Conservation (phyloP, 1,140 invertebrate genomes). For the Cyclargus thomasi region DNA sequence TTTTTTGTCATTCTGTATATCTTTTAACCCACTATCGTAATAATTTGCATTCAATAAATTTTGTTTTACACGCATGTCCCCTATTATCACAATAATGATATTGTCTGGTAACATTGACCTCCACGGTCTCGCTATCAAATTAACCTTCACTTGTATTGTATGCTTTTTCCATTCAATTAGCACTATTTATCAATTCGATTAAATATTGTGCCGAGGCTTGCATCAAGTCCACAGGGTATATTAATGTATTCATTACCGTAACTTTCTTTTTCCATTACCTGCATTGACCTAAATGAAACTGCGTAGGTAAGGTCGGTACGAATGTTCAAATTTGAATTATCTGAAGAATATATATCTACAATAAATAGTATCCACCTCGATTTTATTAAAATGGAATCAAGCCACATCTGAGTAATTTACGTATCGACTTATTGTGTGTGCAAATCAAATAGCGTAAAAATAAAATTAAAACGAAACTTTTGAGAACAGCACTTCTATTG, state of each 20-base stretch:
- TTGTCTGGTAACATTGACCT: neutral
- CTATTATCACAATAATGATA: neutral
- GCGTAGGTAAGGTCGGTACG: neutral
- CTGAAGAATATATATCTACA: neutral
- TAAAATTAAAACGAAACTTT: too few relatives aligned
- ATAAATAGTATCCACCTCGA: too few relatives aligned
- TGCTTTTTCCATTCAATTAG: neutral
- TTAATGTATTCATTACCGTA: neutral
- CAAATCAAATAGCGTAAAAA: too few relatives aligned
- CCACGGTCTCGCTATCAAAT: neutral
- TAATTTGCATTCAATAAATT: too few relatives aligned
- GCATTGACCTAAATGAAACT: neutral
- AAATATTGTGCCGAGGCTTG: neutral
- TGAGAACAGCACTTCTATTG: too few relatives aligned
- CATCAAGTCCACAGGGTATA: slow-evolving; percentile 12
- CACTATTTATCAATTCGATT: neutral
- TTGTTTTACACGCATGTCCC: too few relatives aligned
- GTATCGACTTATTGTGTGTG: too few relatives aligned
- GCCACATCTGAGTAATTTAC: too few relatives aligned
- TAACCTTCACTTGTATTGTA: neutral
- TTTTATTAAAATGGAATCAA: too few relatives aligned
- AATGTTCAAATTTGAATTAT: neutral
- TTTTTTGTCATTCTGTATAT: too few relatives aligned
- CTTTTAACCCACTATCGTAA: too few relatives aligned
- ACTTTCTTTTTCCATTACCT: neutral